A percentile compares a stretch with the other conserved stretches of the same genome.
Conservation (phyloP, 2,113 vertebrate species). For the Calyptomena viridis region DNA sequence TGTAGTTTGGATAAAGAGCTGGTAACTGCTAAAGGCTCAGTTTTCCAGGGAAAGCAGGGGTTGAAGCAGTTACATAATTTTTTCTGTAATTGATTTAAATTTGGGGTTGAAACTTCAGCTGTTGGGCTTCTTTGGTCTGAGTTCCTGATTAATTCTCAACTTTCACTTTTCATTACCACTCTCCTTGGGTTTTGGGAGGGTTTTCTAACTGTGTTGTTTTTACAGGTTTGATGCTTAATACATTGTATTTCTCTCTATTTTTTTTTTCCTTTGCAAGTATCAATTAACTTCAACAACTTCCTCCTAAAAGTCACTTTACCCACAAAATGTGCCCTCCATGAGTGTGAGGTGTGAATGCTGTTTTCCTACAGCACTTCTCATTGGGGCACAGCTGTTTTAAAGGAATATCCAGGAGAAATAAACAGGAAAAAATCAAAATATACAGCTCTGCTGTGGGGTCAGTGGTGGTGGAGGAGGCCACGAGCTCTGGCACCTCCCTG, state of each 20-base stretch:
- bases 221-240: background rate
- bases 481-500: accelerated
- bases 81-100: background rate
- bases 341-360: accelerated
- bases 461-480: background rate
- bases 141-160: background rate
- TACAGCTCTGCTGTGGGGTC: background rate
- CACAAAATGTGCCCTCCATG: accelerated
- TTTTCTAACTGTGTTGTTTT: background rate
- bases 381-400: background rate
- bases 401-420: background rate
- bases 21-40: background rate
- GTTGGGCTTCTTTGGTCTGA: background rate
- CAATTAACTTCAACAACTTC: background rate
- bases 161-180: background rate
- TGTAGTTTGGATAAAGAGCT: background rate
- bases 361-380: background rate
- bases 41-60: background rate
- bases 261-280: background rate
- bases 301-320: background rate
- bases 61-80: background rate
- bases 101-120: background rate
- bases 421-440: background rate
- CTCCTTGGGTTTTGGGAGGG: background rate
- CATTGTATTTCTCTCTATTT: background rate